Conservation (phyloP, 1,140 invertebrate genomes). For the Drosophila biarmipes region DNA sequence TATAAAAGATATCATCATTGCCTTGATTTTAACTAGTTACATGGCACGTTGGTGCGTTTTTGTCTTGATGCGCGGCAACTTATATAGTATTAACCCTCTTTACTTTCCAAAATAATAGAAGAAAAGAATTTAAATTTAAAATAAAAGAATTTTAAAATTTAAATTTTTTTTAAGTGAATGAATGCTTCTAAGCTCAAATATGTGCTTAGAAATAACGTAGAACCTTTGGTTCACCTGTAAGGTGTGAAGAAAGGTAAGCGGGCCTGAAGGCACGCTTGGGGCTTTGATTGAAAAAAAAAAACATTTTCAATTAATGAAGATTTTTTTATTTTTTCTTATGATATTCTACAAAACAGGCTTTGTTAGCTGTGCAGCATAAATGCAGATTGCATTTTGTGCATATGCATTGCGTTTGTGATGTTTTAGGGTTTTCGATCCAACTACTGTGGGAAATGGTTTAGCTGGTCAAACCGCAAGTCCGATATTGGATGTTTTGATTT, state of each 20-base stretch:
- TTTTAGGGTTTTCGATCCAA: conserved; percentile 15
- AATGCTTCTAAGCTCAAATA: neutral
- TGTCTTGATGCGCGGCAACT: no score
- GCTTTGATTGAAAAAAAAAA: no score
- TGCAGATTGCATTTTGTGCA: conserved; percentile 7
- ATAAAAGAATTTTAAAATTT: no score
- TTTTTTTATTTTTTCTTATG: conserved; percentile 10
- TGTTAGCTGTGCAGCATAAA: conserved; percentile 8
- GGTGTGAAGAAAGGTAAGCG: conserved; percentile 7
- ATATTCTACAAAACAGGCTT: conserved; percentile 4
- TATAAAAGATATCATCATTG: no score
- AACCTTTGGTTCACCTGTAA: conserved; percentile 16
- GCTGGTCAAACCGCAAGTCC: conserved; percentile 2
- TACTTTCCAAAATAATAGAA: no score
- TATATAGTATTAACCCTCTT: no score
- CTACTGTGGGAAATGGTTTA: no score
- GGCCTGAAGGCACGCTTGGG: no score
- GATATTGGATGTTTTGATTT: no score
- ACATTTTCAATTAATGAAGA: neutral
- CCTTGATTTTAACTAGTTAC: no score
- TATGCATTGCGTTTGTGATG: conserved; percentile 5
- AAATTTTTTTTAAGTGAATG: neutral
- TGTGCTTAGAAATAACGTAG: conserved; percentile 14
- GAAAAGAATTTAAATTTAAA: neutral
- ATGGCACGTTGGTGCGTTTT: no score